A percentile compares a stretch with the other conserved stretches of the same genome.
These are phyloP conservation scores for Nematolebias whitei DNA, from an alignment of 2,113 vertebrate genomes.

Conservation along the genomic window DNA sequence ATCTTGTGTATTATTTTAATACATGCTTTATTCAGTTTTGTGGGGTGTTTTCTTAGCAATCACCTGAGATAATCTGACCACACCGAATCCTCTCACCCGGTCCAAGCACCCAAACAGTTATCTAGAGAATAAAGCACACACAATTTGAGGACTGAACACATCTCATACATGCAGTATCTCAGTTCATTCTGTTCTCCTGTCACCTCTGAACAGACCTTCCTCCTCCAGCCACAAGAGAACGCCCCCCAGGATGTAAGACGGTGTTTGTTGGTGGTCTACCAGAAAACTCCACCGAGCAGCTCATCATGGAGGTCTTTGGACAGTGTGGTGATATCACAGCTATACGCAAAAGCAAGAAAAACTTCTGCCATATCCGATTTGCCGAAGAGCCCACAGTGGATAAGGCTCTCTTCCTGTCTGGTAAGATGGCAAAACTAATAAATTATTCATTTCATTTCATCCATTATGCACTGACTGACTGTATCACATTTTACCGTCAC, in stretches of 20 bases:
- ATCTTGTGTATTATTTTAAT: too few relatives aligned
- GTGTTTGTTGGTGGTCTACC: conserved; percentile 96
- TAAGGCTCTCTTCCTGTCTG: conserved; percentile 93
- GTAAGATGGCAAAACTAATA: conserved; percentile 64
- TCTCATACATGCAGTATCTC: neutral
- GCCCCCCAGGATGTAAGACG: conserved; percentile 95
- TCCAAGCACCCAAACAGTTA: too few relatives aligned
- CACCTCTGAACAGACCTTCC: conserved; percentile 85
- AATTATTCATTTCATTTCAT: neutral
- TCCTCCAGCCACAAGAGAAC: conserved; percentile 90
- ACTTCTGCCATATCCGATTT: conserved; percentile 96
- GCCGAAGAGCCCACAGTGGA: conserved; percentile 93
- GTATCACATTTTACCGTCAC: neutral
- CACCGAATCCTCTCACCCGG: neutral
- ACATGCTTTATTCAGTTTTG: too few relatives aligned
- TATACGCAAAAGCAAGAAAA: conserved; percentile 96
- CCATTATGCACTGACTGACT: neutral
- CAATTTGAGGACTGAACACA: neutral
- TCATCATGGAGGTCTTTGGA: conserved; percentile 94
- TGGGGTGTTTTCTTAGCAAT: too few relatives aligned
- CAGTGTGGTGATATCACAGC: conserved; percentile 94
- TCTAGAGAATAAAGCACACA: neutral
- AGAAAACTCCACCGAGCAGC: conserved; percentile 90
- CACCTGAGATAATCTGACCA: neutral
- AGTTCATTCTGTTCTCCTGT: neutral